Evolutionary conservation across 2,888 invertebrate species (phyloP), one percentile per base, ranked within the genome.

Genomic region (Villa cingulata): DNA sequence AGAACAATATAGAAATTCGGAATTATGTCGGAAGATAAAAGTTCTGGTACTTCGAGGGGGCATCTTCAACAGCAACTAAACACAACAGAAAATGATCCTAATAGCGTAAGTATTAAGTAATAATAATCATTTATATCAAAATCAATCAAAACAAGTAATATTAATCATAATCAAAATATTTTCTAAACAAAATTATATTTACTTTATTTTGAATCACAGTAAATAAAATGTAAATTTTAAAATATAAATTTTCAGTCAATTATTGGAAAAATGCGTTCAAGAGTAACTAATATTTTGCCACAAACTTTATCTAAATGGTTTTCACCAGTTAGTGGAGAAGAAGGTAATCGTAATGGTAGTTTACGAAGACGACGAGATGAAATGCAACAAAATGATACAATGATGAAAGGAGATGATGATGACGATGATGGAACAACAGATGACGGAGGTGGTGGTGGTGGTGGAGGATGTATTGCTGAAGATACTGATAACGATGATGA

Each of bases 241-340:
- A n/a, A n/a, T n/a, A 17, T 15, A 15, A 17, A 37, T 15, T 20
- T 20, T 2, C 56, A 68, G 68, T 66, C 68, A 46, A 61, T 68
- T 51, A 66, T 68, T 50, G 62, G 61, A 48, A 68, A 65, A 58
- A 60, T 68, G 34, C 65, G 63, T 48, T 63, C 60, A 41, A 62
- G 64, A 34, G 64, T 68, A 12, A 60, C 66, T 9, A 66, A 62
- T 51, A 67, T 68, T 42, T 51, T 68, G 18, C 64, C 67, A 41
- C 59, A 59, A 45, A 62, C 62, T 41, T 50, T 68, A 9, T 59
- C 60, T 38, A 63, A 63, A 54, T 68, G 69, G 68, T 66, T 68
- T 53, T 65, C 66, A 41, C 65, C 65, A 29, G 58, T 57, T 18
- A n/a, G 36, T 36, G 16, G 16, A 16, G 29, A 19, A 12, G 41